phyloP scores from a whole-genome alignment of 2,888 invertebrate genomes.

The Gibbula magus region DNA sequence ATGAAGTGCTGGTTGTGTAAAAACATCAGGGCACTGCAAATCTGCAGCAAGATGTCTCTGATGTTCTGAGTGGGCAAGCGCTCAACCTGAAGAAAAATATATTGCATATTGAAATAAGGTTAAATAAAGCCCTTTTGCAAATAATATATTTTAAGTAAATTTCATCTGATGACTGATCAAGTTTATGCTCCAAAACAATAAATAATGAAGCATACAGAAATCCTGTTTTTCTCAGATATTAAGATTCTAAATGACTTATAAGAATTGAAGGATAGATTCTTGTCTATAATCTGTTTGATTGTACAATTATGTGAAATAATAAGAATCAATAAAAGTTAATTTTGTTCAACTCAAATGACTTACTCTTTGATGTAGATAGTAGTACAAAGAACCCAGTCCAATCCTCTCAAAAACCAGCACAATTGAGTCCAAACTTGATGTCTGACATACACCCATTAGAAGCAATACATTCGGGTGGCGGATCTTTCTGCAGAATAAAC shows the following conservation, averaged over 20 bases:
- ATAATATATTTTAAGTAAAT: no score
- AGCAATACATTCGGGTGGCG: slow-evolving; percentile 74
- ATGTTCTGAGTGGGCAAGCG: slow-evolving; percentile 49
- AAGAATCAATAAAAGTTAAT: no score
- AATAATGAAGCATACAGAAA: no score
- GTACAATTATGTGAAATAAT: no score
- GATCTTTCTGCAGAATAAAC: slow-evolving; percentile 56
- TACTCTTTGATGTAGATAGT: slow-evolving; percentile 73
- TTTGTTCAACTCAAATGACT: neutral
- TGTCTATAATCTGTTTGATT: no score
- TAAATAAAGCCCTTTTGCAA: neutral
- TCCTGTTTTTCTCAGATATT: no score
- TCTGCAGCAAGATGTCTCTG: slow-evolving; percentile 70
- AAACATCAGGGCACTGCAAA: slow-evolving; percentile 75
- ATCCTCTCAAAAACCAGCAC: slow-evolving; percentile 76
- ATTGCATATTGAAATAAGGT: neutral
- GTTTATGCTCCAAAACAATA: no score
- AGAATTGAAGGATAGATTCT: no score
- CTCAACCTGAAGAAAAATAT: slow-evolving; percentile 48
- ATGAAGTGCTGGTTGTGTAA: slow-evolving; percentile 75
- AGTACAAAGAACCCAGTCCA: slow-evolving; percentile 74
- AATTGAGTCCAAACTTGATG: slow-evolving; percentile 72
- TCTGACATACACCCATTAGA: slow-evolving; percentile 76
- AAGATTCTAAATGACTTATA: no score
- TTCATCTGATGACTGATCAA: neutral